Base-by-base conservation (phyloP, 2,797 vertebrate species). In the Pogoniulus pusillus region DNA sequence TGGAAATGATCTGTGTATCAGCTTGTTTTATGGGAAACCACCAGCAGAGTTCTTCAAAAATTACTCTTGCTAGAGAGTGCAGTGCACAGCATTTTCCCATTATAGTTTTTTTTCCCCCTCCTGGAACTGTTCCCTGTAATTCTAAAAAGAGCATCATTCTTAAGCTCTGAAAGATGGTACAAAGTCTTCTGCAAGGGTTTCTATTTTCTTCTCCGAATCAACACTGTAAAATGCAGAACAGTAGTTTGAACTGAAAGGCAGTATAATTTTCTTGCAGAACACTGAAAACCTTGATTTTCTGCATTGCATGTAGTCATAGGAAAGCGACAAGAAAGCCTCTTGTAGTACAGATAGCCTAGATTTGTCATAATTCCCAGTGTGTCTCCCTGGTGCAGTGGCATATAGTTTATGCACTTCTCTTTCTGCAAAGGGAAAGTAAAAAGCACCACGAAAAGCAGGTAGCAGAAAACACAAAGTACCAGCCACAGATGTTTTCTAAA, bases 321-420 rank as follows among this genome's bases (percentile, higher is more conserved):
- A 62, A 92, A 92, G 62, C 82, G 83, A 92, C 89, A 93, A 82
- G 92, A 88, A 91, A 91, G 89, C 85, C 32, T 91, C 70, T 73
- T 93, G 85, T 92, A 85, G 45, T 93, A 94, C 89, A 91, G 85
- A 37, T 92, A 92, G 57, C 85, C 89, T 83, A 76, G 80, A 91
- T 94, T 90, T 92, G 87, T 94, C 82, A 93, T 55, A 91, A 89
- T 47, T 91, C 87, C 92, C 85, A 66, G 26, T 69, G 70, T 85
- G 43, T 85, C 41, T 88, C 59, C 34, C 37, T 75, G 54, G 71
- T 37, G 74, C 45, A 43, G 54, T 82, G 62, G 77, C 51, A 27
- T 71, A 30, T 34, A 74, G 87, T 84, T 89, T 95, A 91, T 92
- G 91, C 89, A 58, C 65, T 93, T 85, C 81, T 90, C 39, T 66